These are phyloP conservation scores for Macroramphosus scolopax DNA, from an alignment of 2,797 vertebrate genomes.

Conservation along the genomic window DNA sequence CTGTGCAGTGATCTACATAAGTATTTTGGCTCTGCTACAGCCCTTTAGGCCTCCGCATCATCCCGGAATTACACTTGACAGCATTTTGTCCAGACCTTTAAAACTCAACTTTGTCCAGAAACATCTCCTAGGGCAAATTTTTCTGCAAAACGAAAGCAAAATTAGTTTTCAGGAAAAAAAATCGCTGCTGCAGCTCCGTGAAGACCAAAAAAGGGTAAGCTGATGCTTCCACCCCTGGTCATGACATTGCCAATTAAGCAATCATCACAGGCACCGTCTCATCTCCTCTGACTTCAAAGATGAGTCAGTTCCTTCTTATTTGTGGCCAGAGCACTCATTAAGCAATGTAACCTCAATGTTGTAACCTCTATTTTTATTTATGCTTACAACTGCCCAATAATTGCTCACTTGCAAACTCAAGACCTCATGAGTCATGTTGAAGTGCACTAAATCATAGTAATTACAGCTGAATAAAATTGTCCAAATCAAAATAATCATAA, in stretches of 20 bases:
- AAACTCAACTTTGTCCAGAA: not conserved
- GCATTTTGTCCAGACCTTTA: constrained; percentile 19
- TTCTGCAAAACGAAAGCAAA: not conserved
- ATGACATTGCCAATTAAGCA: constrained; percentile 1
- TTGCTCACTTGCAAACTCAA: too few relatives aligned
- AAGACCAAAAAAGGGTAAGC: not conserved
- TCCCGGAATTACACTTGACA: constrained; percentile 10
- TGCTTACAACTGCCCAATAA: too few relatives aligned
- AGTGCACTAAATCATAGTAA: too few relatives aligned
- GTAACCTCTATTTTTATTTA: too few relatives aligned
- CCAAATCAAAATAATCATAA: too few relatives aligned
- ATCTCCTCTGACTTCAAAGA: not conserved
- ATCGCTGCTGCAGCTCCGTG: constrained; percentile 1
- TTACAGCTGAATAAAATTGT: too few relatives aligned
- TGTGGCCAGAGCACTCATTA: not conserved
- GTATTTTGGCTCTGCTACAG: constrained; percentile 4
- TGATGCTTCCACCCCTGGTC: not conserved
- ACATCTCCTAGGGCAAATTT: not conserved
- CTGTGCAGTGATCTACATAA: constrained; percentile 17
- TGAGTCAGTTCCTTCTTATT: too few relatives aligned
- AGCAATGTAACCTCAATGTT: too few relatives aligned
- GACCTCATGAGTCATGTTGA: too few relatives aligned
- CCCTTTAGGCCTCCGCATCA: constrained; percentile 12
- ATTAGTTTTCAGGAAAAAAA: not conserved
- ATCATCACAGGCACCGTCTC: not conserved